Evolutionary conservation across 1,140 invertebrate genomes (phyloP), one percentile per base, ranked within the genome.

Genomic region (Panonychus citri): DNA sequence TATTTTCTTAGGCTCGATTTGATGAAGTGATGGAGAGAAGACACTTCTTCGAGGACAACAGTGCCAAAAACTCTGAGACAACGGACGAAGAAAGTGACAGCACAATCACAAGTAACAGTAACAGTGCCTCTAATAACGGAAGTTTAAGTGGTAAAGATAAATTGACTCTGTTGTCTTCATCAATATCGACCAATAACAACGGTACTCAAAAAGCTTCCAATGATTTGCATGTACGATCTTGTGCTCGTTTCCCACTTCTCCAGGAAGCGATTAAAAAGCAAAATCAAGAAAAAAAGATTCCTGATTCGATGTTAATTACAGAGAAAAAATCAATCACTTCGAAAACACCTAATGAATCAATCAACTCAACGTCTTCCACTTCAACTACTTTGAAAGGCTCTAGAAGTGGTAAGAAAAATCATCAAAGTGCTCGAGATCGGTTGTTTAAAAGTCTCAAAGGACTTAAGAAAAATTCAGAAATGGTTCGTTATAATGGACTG

Each of bases 361-460:
- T n/a, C n/a, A n/a, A n/a, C n/a, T n/a, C n/a, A n/a, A n/a, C n/a
- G n/a, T n/a, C n/a, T n/a, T n/a, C n/a, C n/a, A n/a, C n/a, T n/a
- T 24, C 28, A 49, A 46, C 19, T 27, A 52, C 0, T 8, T 50
- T 17, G 13, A 52, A 26, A 54, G 55, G 54, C 3, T 55, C 49
- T 37, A 54, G 46, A 21, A 59, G 58, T 48, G 12, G 12, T 34
- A 34, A 34, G 12, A 34, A 34, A 12, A 5, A 34, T 34, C 56
- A 55, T 25, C 60, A 61, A 55, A 63, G 60, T 13, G 54, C 60
- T 13, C 43, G 60, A 12, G 62, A 63, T 26, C 53, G 62, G 19
- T 25, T 63, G 1, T 61, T 63, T 24, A 54, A 58, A 2, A 63
- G 59, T 53, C 40, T 63, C 13, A 63, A 63, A 50, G 60, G 62